These are phyloP conservation scores for Ophion obscuratus DNA, from an alignment of 2,888 invertebrate genomes.

Conservation along the genomic window DNA sequence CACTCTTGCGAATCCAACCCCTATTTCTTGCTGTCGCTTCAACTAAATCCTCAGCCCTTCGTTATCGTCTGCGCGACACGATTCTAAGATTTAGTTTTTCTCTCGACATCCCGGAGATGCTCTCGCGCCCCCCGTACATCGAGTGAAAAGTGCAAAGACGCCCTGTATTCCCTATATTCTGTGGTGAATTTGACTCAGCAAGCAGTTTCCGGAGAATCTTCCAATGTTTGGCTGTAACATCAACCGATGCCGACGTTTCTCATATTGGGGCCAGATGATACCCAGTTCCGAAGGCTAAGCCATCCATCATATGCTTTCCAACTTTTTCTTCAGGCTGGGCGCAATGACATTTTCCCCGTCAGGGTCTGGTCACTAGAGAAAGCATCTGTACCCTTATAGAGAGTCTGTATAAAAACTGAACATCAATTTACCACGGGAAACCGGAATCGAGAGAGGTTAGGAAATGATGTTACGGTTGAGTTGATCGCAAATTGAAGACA, in stretches of 20 bases:
- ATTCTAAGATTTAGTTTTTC: constrained; percentile 34
- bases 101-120: constrained; percentile 11
- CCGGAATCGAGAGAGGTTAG: background rate
- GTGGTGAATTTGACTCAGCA: background rate
- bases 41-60: constrained; percentile 53
- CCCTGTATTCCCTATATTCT: background rate
- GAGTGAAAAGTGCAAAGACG: constrained; percentile 19
- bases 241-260: background rate
- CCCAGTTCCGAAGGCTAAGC: background rate
- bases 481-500: background rate
- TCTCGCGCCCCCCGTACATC: background rate
- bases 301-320: background rate
- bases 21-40: constrained; percentile 51
- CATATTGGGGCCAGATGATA: background rate
- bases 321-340: background rate
- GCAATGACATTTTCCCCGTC: background rate
- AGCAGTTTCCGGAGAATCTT: background rate
- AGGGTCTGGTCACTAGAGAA: background rate
- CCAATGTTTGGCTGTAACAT: constrained; percentile 3
- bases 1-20: constrained; percentile 48
- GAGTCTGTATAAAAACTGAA: background rate
- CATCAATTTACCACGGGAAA: background rate
- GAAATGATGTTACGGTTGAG: background rate
- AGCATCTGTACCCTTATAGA: background rate
- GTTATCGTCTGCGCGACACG: constrained; percentile 31